Percentiles rank a stretch among this genome's conserved stretches.
These are phyloP conservation scores for Varecia variegata DNA, from an alignment of 2,797 vertebrate species.

Conservation along the genomic window DNA sequence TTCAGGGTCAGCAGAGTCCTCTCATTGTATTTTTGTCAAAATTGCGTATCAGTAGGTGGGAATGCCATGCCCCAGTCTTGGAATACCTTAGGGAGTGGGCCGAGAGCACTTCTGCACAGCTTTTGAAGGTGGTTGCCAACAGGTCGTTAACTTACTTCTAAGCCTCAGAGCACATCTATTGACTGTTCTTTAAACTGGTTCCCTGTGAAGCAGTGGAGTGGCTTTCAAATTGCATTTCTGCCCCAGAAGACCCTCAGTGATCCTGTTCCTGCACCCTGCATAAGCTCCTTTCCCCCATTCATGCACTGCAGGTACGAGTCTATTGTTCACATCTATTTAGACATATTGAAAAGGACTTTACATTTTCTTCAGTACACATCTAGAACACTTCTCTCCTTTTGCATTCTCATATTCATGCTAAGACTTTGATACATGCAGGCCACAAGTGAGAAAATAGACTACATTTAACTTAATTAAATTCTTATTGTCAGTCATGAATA, in stretches of 20 bases:
- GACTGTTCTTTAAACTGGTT: conserved; percentile 10
- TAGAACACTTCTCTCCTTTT: conserved; percentile 46
- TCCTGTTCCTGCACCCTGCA: background rate
- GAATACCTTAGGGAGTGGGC: background rate
- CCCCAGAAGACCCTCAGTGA: conserved; percentile 27
- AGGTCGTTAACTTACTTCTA: conserved; percentile 42
- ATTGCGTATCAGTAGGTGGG: background rate
- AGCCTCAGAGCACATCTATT: background rate
- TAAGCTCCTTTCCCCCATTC: background rate
- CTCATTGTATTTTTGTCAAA: conserved; percentile 13
- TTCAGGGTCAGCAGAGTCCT: background rate
- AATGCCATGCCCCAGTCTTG: background rate
- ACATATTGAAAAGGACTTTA: conserved; percentile 9
- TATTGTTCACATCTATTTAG: conserved; percentile 10
- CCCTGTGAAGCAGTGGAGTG: background rate
- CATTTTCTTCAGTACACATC: background rate
- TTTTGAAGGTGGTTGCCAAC: conserved; percentile 12
- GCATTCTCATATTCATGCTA: background rate
- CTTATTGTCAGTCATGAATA: conserved; percentile 38
- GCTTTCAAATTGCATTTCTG: conserved; percentile 70
- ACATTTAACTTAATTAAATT: conserved; percentile 43
- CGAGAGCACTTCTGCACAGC: rapidly evolving
- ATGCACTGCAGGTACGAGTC: background rate
- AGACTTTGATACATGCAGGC: conserved; percentile 28
- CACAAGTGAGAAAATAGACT: background rate